Conservation (phyloP, 2,888 invertebrate genomes). For the Epinotia nisella region DNA sequence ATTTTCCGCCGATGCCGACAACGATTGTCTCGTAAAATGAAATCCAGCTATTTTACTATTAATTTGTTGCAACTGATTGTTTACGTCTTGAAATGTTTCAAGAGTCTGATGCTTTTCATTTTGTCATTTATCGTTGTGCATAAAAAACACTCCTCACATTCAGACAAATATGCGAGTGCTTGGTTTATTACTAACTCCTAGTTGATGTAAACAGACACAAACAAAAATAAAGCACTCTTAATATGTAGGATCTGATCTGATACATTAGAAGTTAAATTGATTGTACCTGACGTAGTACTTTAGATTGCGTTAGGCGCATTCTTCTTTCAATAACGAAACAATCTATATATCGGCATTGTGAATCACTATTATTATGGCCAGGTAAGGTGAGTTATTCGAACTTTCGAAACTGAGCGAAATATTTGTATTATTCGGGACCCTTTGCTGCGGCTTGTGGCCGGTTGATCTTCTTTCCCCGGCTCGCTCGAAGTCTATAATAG, state of each 20-base stretch:
- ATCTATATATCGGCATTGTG: neutral
- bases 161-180: neutral
- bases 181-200: neutral
- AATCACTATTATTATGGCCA: slow-evolving; percentile 22
- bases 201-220: neutral
- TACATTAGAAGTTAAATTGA: slow-evolving; percentile 2
- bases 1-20: slow-evolving; percentile 20
- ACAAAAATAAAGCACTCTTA: neutral
- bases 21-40: neutral
- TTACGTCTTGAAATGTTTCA: neutral
- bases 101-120: too few species aligned
- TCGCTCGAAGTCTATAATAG: slow-evolving; percentile 71
- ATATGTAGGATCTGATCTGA: neutral
- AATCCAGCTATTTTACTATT: neutral
- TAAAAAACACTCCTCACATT: neutral
- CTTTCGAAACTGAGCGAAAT: slow-evolving; percentile 24
- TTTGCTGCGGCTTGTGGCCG: slow-evolving; percentile 35
- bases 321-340: slow-evolving; percentile 1
- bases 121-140: neutral
- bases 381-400: slow-evolving; percentile 9
- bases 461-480: slow-evolving; percentile 68
- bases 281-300: neutral
- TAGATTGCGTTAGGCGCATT: slow-evolving; percentile 3
- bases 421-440: slow-evolving; percentile 36
- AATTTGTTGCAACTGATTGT: neutral